Evolutionary conservation across 1,140 invertebrate genomes (phyloP).

Genomic region (Drosophila melanogaster): Release_6_plus_ISO1_MT NC_004354.4:16893501-16894000

Average conservation of each 20-base stretch:
- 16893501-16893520: conserved; percentile 3
- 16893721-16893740: conserved; percentile 5
- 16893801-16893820: conserved; percentile 65
- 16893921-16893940: conserved; percentile 59
- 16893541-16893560: not conserved
- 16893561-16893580: not conserved
- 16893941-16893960: conserved; percentile 25
- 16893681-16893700: not conserved
- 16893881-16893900: conserved; percentile 78
- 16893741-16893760: conserved; percentile 25
- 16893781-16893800: conserved; percentile 33
- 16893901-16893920: conserved; percentile 77
- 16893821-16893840: conserved; percentile 12
- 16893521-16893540: not conserved
- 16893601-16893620: not conserved
- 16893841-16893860: conserved; percentile 6
- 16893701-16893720: not conserved
- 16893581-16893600: not conserved
- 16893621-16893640: not conserved
- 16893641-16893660: not conserved
- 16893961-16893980: conserved; percentile 27
- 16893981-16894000: conserved; percentile 57
- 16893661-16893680: too few species aligned
- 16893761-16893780: conserved; percentile 15
- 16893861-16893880: conserved; percentile 12